Percentiles rank a stretch among this genome's conserved stretches.
phyloP scores from a whole-genome alignment of 2,113 vertebrate species.

The Sapayoa aenigma region DNA sequence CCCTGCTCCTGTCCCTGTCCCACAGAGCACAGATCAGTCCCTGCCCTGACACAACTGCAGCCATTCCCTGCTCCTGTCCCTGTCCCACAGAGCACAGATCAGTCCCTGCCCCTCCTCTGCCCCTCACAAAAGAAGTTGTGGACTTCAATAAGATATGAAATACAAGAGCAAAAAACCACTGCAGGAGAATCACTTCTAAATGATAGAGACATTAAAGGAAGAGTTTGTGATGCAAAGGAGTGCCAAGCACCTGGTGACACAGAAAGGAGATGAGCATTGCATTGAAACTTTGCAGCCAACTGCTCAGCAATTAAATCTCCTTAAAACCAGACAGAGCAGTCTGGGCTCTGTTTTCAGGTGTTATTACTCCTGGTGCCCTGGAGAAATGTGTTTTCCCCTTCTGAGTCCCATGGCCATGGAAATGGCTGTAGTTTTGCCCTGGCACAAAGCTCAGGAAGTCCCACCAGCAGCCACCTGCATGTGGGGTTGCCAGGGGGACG shows the following conservation, averaged over 20 bases:
- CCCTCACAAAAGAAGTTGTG: background rate
- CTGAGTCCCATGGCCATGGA: fast-evolving
- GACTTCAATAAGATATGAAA: background rate
- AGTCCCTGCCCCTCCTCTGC: background rate
- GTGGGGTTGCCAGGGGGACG: fast-evolving
- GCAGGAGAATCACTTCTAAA: background rate
- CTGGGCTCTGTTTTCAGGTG: background rate
- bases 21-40: background rate
- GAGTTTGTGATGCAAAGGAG: background rate
- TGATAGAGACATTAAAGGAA: background rate
- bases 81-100: background rate
- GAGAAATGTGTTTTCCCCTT: background rate
- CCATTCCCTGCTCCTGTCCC: background rate
- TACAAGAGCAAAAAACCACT: background rate
- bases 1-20: background rate
- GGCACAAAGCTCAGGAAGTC: fast-evolving
- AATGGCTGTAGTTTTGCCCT: background rate
- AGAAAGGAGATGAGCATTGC: background rate
- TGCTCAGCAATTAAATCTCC: background rate
- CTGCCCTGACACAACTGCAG: background rate
- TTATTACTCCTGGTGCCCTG: background rate
- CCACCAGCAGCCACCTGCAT: fast-evolving
- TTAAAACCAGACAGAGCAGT: background rate
- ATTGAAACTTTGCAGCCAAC: background rate
- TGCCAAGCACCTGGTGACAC: background rate